These are phyloP conservation scores for Metallyticus violacea DNA, from an alignment of 2,888 invertebrate genomes.

Conservation along the genomic window DNA sequence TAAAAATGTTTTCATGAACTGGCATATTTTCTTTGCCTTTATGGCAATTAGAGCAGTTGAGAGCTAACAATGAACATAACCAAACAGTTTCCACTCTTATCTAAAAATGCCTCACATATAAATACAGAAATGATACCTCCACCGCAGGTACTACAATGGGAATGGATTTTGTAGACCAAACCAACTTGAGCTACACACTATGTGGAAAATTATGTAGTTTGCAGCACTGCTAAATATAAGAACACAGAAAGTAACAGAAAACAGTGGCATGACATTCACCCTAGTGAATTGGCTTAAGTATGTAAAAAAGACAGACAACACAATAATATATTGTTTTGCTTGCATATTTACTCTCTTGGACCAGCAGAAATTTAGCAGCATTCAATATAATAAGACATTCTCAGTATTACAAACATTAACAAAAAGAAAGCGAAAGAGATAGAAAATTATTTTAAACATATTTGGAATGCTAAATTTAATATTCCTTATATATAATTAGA, in stretches of 20 bases:
- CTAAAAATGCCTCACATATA: neutral
- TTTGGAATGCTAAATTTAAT: neutral
- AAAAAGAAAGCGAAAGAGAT: neutral
- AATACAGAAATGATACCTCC: neutral
- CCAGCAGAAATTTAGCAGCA: neutral
- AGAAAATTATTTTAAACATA: neutral
- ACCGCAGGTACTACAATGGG: too few relatives aligned
- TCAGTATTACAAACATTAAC: neutral
- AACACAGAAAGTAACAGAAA: neutral
- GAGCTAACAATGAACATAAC: too few relatives aligned
- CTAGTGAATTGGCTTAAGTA: neutral
- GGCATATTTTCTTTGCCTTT: too few relatives aligned
- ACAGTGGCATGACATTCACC: neutral
- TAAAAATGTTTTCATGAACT: too few relatives aligned
- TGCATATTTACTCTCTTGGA: neutral
- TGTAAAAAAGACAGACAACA: neutral
- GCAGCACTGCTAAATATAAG: too few relatives aligned
- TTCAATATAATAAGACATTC: neutral
- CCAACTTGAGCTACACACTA: neutral
- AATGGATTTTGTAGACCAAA: too few relatives aligned
- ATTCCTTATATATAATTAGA: neutral
- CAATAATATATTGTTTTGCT: neutral
- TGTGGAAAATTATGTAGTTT: neutral
- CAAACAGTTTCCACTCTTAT: neutral
- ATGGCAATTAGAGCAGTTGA: too few relatives aligned